A percentile compares a stretch with the other conserved stretches of the same genome.
Conservation (phyloP, 2,797 vertebrate species). For the Zalophus californianus region DNA sequence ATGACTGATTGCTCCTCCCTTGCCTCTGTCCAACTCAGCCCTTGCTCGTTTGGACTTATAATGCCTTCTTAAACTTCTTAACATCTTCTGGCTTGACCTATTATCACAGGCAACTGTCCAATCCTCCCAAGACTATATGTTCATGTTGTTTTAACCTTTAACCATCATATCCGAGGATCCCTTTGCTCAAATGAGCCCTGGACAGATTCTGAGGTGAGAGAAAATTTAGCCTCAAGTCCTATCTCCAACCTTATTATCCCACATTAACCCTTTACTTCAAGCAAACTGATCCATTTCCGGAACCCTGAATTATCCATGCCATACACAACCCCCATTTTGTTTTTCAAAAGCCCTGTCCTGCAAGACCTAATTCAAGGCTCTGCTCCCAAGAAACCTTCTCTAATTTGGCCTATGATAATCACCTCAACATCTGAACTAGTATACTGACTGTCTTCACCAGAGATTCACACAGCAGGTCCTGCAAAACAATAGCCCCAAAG, state of each 20-base stretch:
- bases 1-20: not conserved
- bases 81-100: not conserved
- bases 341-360: not conserved
- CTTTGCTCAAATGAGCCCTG: not conserved
- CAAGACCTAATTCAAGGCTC: not conserved
- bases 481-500: not conserved
- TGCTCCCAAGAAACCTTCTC: conserved; percentile 14
- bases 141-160: conserved; percentile 3
- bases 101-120: not conserved
- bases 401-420: not conserved
- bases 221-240: not conserved
- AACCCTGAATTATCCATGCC: not conserved
- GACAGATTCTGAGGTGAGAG: not conserved
- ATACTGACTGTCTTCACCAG: not conserved
- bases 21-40: not conserved
- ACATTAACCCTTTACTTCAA: not conserved
- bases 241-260: not conserved
- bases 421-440: not conserved
- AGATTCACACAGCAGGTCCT: not conserved
- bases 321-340: not conserved
- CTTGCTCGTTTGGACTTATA: not conserved
- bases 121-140: not conserved
- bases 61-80: not conserved
- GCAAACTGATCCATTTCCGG: not conserved
- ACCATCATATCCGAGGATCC: not conserved